Percentiles rank a stretch among this genome's conserved stretches.
Evolutionary conservation across 2,888 invertebrate genomes (phyloP).

Genomic region (Leptarthrus brevirostris): DNA sequence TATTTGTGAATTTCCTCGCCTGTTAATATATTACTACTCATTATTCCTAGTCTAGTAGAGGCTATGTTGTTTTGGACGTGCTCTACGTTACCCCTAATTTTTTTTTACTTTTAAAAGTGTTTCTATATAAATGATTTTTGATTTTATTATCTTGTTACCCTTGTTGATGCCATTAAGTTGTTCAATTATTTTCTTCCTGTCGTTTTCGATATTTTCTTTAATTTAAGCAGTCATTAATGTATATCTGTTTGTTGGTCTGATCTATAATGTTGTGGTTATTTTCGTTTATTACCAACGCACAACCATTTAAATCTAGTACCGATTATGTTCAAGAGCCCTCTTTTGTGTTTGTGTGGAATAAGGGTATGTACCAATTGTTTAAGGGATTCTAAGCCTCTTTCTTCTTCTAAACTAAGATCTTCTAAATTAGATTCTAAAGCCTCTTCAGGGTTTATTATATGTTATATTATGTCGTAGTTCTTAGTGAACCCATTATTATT

Average conservation of each 20-base stretch:
- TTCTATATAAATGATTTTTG: not conserved
- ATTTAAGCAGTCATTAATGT: conserved; percentile 45
- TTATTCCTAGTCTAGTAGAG: conserved; percentile 42
- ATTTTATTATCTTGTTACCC: not conserved
- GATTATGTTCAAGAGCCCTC: conserved; percentile 35
- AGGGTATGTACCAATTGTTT: conserved; percentile 1
- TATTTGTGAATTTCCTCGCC: conserved; percentile 43
- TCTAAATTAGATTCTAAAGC: not conserved
- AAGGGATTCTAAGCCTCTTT: conserved; percentile 8
- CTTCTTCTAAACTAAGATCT: not conserved
- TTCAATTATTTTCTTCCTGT: conserved; percentile 33
- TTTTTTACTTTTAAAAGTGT: conserved; percentile 28
- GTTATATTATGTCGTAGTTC: conserved; percentile 40
- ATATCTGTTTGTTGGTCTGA: conserved; percentile 34
- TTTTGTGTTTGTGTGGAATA: conserved; percentile 39
- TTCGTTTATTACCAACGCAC: conserved; percentile 10
- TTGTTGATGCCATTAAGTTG: conserved; percentile 7
- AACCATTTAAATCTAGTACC: conserved; percentile 42
- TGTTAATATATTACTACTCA: conserved; percentile 48
- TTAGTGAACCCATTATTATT: conserved; percentile 38
- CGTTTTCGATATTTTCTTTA: conserved; percentile 35
- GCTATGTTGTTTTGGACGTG: conserved; percentile 44
- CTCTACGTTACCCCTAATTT: conserved; percentile 34
- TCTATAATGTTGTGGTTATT: conserved; percentile 43
- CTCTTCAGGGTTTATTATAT: conserved; percentile 28